These are phyloP conservation scores for Scomber scombrus DNA, from an alignment of 2,113 vertebrate species.

Conservation along the genomic window DNA sequence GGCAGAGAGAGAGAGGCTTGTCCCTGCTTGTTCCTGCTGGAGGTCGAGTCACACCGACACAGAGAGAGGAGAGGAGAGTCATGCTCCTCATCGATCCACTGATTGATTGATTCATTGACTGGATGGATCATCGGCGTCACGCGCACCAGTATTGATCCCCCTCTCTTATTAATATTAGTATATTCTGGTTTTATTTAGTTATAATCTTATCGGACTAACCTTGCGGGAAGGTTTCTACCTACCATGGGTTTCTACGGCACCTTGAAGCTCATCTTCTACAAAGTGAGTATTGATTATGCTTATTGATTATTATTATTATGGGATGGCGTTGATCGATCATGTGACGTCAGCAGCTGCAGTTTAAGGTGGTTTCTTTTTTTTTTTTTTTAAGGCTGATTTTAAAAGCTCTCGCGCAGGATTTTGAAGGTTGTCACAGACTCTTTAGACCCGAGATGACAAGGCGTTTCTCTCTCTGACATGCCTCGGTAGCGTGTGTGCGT, in stretches of 20 bases:
- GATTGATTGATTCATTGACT: not conserved
- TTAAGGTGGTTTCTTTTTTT: fast-evolving
- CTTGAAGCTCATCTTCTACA: slow-evolving; percentile 98
- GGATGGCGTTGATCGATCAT: not conserved
- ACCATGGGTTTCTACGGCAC: slow-evolving; percentile 97
- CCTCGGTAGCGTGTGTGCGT: slow-evolving; percentile 34
- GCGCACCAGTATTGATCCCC: not conserved
- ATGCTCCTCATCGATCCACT: not conserved
- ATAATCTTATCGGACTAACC: not conserved
- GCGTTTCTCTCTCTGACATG: slow-evolving; percentile 70
- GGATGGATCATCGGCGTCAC: slow-evolving; percentile 49
- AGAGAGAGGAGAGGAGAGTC: not conserved
- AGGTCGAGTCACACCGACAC: slow-evolving; percentile 20
- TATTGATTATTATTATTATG: not conserved
- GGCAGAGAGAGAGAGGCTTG: slow-evolving; percentile 80
- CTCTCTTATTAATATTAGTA: no score
- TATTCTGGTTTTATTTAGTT: no score
- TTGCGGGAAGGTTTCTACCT: slow-evolving; percentile 64
- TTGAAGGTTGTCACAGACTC: slow-evolving; percentile 19
- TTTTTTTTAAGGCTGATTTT: not conserved
- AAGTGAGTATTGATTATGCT: slow-evolving; percentile 88
- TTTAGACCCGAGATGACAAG: slow-evolving; percentile 66
- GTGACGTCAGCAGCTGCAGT: not conserved
- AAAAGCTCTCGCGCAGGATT: not conserved
- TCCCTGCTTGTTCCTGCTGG: slow-evolving; percentile 78